Conservation (phyloP, 1,140 invertebrate species). For the Aphidius gifuensis region DNA sequence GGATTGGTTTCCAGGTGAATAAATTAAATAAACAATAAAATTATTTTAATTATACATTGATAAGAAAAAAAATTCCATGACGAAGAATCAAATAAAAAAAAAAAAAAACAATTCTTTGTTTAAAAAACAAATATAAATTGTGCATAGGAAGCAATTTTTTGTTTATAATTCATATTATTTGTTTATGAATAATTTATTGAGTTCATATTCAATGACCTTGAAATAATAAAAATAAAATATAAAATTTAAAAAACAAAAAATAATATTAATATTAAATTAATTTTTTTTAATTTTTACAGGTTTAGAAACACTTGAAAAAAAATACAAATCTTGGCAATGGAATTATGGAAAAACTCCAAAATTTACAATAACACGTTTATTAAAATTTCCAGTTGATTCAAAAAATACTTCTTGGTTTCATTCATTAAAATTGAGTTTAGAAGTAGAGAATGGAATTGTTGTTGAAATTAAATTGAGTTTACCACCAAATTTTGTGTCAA, state of each 20-base stretch:
- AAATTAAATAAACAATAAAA: constrained; percentile 3
- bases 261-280: not conserved
- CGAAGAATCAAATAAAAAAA: too few species aligned
- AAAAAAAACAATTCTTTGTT: too few species aligned
- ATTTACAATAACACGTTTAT: constrained; percentile 63
- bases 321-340: constrained; percentile 83
- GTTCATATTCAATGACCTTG: not conserved
- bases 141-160: not conserved
- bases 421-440: constrained; percentile 39
- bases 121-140: not conserved
- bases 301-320: constrained; percentile 58
- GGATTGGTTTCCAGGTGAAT: constrained; percentile 78
- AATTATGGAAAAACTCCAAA: constrained; percentile 82
- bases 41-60: not conserved
- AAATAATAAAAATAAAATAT: not conserved
- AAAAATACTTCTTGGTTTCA: constrained; percentile 23
- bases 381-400: constrained; percentile 33
- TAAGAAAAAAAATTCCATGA: too few species aligned
- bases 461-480: constrained; percentile 47
- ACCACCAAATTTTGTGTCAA: constrained; percentile 34
- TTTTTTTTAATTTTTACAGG: constrained; percentile 53
- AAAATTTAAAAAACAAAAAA: not conserved
- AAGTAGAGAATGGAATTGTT: constrained; percentile 44
- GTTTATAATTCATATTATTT: too few species aligned
- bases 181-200: too few species aligned